Evolutionary conservation across 2,797 vertebrate genomes (phyloP).

Genomic region (Esox lucius): DNA sequence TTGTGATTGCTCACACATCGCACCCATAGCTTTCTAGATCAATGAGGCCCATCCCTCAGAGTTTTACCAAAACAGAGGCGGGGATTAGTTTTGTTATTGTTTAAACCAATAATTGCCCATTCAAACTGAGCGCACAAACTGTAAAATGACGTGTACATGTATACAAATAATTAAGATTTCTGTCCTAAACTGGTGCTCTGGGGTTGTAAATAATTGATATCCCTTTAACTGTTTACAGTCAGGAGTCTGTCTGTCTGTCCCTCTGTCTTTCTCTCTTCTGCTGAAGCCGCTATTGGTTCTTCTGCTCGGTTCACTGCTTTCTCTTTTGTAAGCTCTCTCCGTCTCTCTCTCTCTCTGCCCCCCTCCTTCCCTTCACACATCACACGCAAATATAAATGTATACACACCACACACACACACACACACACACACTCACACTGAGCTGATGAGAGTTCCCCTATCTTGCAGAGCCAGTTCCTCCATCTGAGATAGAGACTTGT

Average conservation of each 20-base stretch:
- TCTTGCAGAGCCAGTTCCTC: slow-evolving; percentile 79
- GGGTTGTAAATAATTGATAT: not conserved
- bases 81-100: not conserved
- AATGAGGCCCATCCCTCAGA: not conserved
- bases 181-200: not conserved
- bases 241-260: slow-evolving; percentile 49
- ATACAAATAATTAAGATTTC: not conserved
- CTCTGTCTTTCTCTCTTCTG: slow-evolving; percentile 52
- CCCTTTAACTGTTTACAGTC: slow-evolving; percentile 27
- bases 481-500: slow-evolving; percentile 74
- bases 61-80: not conserved
- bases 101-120: not conserved
- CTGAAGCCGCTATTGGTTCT: slow-evolving; percentile 54
- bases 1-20: not conserved
- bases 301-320: slow-evolving; percentile 52
- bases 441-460: slow-evolving; percentile 77
- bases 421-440: slow-evolving; percentile 51
- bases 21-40: not conserved
- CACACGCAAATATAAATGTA: slow-evolving; percentile 30
- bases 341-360: slow-evolving; percentile 55
- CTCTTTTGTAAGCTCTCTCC: slow-evolving; percentile 38
- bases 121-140: not conserved
- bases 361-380: slow-evolving; percentile 21
- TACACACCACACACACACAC: slow-evolving; percentile 9
- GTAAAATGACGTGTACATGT: not conserved